These are phyloP conservation scores for Drosophila mettleri DNA, from an alignment of 2,888 invertebrate species.

Conservation along the genomic window DNA sequence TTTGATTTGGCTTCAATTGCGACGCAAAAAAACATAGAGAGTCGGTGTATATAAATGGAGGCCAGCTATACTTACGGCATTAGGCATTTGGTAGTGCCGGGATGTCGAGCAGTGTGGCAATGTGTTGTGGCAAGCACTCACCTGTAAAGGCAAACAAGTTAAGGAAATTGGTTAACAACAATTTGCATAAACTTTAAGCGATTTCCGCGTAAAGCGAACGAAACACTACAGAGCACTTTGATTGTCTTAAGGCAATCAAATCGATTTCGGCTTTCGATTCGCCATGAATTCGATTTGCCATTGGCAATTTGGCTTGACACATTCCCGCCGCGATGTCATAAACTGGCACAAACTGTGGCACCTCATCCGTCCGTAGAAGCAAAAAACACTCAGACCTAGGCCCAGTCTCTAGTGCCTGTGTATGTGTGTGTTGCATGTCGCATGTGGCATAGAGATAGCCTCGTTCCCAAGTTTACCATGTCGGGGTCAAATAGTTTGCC, in stretches of 20 bases:
- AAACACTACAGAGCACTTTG: constrained; percentile 2
- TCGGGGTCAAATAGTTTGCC: constrained; percentile 74
- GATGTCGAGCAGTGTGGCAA: constrained; percentile 44
- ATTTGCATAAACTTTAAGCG: constrained; percentile 43
- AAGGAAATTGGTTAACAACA: constrained; percentile 39
- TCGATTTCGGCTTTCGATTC: constrained; percentile 35
- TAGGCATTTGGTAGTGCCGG: constrained; percentile 47
- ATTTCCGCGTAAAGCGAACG: constrained; percentile 13
- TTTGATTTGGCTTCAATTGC: constrained; percentile 49
- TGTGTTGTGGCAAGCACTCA: constrained; percentile 58
- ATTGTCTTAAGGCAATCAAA: constrained; percentile 27
- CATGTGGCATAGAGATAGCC: constrained; percentile 49
- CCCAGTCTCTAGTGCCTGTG: not conserved
- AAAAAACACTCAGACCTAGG: not conserved
- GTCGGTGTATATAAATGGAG: constrained; percentile 18
- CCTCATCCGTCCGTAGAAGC: constrained; percentile 14
- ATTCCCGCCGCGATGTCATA: constrained; percentile 53
- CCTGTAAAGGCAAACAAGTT: constrained; percentile 53
- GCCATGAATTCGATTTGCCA: constrained; percentile 24
- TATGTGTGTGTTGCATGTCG: constrained; percentile 37
- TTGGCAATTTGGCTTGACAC: constrained; percentile 36
- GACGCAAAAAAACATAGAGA: constrained; percentile 6
- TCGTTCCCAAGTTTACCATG: constrained; percentile 77
- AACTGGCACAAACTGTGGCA: constrained; percentile 51
- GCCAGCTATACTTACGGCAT: constrained; percentile 57